Evolutionary conservation across 23 tunicate genomes (phyloP).

Genomic region (Botrylloides violaceus): DNA sequence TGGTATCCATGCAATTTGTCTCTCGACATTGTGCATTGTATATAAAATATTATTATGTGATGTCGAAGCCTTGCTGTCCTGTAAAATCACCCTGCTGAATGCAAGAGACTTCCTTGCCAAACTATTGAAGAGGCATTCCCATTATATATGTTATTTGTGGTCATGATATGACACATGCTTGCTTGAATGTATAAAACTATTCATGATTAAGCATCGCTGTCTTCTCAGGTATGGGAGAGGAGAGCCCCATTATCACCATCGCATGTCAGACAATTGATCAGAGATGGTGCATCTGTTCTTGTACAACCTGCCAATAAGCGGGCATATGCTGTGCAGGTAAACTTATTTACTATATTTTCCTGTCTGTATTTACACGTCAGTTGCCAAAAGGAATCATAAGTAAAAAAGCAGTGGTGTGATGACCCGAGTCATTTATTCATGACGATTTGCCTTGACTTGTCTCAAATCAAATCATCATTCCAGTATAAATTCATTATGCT

Average conservation of each 20-base stretch:
- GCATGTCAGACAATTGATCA: slow-evolving; percentile 66
- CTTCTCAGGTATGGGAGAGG: slow-evolving; percentile 81
- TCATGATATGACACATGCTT: too few relatives aligned
- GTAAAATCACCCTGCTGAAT: too few relatives aligned
- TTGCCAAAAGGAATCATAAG: neutral
- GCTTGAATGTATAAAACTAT: too few relatives aligned
- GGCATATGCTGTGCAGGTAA: slow-evolving; percentile 75
- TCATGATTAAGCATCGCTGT: too few relatives aligned
- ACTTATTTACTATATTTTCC: neutral
- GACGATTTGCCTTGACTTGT: neutral
- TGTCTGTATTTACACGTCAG: neutral
- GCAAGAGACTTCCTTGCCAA: too few relatives aligned
- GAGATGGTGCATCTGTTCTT: slow-evolving; percentile 52
- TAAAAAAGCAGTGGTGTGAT: neutral
- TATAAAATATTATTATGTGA: too few relatives aligned
- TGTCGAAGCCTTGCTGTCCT: too few relatives aligned
- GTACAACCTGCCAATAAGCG: slow-evolving; percentile 94
- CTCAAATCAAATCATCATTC: neutral
- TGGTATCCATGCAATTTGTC: too few relatives aligned
- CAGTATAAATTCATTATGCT: neutral
- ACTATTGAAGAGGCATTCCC: too few relatives aligned
- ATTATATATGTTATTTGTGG: too few relatives aligned
- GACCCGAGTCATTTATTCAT: neutral
- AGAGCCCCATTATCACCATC: slow-evolving; percentile 81
- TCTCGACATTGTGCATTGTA: too few relatives aligned